Base-by-base conservation (phyloP, 1,140 invertebrate species). In the Agrypnia vestita region DNA sequence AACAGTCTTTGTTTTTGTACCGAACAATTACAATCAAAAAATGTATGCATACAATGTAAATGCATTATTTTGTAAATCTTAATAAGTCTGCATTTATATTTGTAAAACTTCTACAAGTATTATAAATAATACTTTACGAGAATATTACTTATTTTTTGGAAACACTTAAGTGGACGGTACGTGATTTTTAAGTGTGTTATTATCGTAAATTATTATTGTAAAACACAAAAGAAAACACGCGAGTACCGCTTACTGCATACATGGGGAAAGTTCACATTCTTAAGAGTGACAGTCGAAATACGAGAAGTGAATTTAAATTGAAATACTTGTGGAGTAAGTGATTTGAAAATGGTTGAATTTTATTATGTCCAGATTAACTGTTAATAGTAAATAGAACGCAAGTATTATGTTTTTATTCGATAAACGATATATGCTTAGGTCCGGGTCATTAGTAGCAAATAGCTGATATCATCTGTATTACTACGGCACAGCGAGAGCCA, bases 191-290 rank as follows among this genome's bases (percentile, higher is more conserved):
- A 35, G 6, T 35, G 25, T 35, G 1, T 35, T 35, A 35, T 35
- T 35, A 3, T 35, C 25, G 6, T 3, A 35, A 35, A 35, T 35
- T 35, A 35, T 35, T 35, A 35, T 35, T 35, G 25, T 35, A 35
- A 17, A 59, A 3, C 17, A 62, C 59, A 35, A 62, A 62, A 62
- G 21, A 19, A 25, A 62, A 62, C 59, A 62, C 25, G 19, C 25
- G 12, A 25, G 53, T 9, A 56, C 7, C n/a, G 53, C n/a, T n/a
- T n/a, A 56, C 6, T 35, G 8, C n/a, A 51, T 51, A 15, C 8
- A 15, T 9, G 1, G 49, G 7, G 9, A 62, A 35, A 62, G 17
- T 62, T 25, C 13, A 21, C 59, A 62, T 62, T 62, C 59, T 62
- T 25, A 35, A 19, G 12, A 10, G 59, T 62, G 10, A 21, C 8